Evolutionary conservation across 2,797 vertebrate genomes (phyloP).

Genomic region (Remorina albescens): DNA sequence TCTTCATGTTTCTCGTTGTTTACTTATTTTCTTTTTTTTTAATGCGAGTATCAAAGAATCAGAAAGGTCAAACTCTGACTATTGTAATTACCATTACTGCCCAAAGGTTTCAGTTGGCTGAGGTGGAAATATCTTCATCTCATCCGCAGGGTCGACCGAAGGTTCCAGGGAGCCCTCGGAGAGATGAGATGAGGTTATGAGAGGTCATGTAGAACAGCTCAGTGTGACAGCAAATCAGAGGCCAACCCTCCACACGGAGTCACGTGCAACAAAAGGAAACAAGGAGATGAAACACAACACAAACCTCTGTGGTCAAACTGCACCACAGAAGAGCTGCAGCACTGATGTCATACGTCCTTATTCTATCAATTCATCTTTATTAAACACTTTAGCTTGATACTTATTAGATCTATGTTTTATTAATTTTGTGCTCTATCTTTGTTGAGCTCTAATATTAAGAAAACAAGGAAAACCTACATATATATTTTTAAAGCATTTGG

Average conservation of each 20-base stretch:
- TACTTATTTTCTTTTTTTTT: constrained; percentile 24
- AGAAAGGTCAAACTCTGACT: constrained; percentile 39
- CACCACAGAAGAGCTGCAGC: constrained; percentile 16
- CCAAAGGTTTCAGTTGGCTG: constrained; percentile 57
- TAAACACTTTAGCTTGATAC: constrained; percentile 11
- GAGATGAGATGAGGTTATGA: constrained; percentile 77
- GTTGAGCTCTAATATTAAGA: constrained; percentile 43
- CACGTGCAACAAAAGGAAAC: constrained; percentile 74
- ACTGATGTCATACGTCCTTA: constrained; percentile 23
- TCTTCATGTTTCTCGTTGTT: not conserved
- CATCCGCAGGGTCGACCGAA: constrained; percentile 63
- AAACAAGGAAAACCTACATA: constrained; percentile 78
- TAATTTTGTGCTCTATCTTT: constrained; percentile 20
- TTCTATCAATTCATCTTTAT: constrained; percentile 34
- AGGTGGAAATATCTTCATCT: constrained; percentile 83
- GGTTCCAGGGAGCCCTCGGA: constrained; percentile 72
- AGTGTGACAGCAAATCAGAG: constrained; percentile 84
- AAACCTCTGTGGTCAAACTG: constrained; percentile 54
- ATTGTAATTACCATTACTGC: constrained; percentile 44
- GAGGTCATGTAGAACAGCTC: constrained; percentile 83
- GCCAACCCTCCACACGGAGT: constrained; percentile 76
- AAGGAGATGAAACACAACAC: constrained; percentile 67
- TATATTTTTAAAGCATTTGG: constrained; percentile 89
- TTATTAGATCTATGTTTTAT: not conserved
- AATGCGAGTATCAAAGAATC: constrained; percentile 34